A percentile compares a stretch with the other conserved stretches of the same genome.
Evolutionary conservation across 2,888 invertebrate species (phyloP).

Genomic region (Tipula vernalis): DNA sequence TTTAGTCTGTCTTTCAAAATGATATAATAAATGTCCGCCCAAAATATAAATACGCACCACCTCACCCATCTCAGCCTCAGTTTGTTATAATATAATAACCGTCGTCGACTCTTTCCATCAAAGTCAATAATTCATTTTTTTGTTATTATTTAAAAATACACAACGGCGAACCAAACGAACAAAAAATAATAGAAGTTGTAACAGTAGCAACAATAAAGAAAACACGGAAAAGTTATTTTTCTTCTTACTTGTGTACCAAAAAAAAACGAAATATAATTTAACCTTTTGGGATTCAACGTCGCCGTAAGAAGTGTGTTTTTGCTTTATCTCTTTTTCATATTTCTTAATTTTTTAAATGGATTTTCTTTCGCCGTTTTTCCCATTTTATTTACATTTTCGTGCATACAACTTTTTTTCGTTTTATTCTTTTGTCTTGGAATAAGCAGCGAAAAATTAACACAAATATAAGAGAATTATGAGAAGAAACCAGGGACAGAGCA

Average conservation of each 20-base stretch:
- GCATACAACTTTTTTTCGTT: not conserved
- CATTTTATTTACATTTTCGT: not conserved
- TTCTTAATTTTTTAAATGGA: constrained; percentile 4
- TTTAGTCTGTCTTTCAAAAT: not conserved
- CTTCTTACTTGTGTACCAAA: not conserved
- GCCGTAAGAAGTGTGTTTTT: not conserved
- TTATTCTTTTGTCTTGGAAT: not conserved
- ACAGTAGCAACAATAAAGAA: not conserved
- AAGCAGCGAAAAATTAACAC: not conserved
- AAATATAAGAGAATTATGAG: not conserved
- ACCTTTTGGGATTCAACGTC: not conserved
- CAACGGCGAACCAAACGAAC: not conserved
- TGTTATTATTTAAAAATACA: not conserved
- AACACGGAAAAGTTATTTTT: not conserved
- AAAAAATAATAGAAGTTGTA: not conserved
- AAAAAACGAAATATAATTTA: not conserved
- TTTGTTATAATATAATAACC: not conserved
- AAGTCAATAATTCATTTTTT: not conserved
- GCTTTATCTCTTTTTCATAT: not conserved
- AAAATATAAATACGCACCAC: not conserved
- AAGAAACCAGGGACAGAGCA: not conserved
- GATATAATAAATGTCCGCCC: not conserved
- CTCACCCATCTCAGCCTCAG: not conserved
- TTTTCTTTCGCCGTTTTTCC: not conserved
- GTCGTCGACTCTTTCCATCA: not conserved